phyloP scores from a whole-genome alignment of 2,113 vertebrate genomes.

The Amazona vittata region DNA sequence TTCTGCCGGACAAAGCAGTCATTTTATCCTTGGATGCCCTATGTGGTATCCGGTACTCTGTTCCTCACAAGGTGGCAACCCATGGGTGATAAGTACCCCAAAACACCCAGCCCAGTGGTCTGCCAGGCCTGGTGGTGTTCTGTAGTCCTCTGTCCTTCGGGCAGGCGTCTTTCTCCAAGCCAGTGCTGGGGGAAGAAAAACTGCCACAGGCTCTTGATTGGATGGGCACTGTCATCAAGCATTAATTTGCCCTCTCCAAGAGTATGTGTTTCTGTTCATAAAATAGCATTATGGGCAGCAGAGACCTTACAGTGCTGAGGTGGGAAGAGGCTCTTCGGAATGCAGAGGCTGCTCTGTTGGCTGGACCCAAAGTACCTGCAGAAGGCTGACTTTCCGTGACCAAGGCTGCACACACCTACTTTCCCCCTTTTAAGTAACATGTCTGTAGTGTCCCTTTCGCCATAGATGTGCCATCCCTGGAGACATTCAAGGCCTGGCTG shows the following conservation, averaged over 20 bases:
- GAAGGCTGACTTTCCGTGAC: neutral
- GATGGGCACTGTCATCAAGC: accelerated
- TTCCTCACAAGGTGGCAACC: neutral
- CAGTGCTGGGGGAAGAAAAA: neutral
- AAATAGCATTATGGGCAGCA: neutral
- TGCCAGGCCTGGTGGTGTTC: accelerated
- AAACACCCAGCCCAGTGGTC: accelerated
- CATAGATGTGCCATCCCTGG: neutral
- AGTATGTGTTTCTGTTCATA: neutral
- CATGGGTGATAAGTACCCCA: too few species aligned
- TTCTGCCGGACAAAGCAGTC: accelerated
- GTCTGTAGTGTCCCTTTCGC: neutral
- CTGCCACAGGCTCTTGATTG: neutral
- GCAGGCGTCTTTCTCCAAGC: neutral
- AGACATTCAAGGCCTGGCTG: neutral
- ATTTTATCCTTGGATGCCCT: neutral
- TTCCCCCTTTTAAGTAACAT: neutral
- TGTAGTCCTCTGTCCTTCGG: accelerated
- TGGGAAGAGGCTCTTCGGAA: neutral
- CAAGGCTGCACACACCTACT: accelerated
- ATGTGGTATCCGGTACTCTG: accelerated
- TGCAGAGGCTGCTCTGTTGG: too few species aligned
- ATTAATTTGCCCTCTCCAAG: neutral
- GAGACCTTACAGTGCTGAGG: accelerated
- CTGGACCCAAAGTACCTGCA: neutral